Conservation (phyloP, 2,797 vertebrate species). For the Otolemur crassicaudatus region DNA sequence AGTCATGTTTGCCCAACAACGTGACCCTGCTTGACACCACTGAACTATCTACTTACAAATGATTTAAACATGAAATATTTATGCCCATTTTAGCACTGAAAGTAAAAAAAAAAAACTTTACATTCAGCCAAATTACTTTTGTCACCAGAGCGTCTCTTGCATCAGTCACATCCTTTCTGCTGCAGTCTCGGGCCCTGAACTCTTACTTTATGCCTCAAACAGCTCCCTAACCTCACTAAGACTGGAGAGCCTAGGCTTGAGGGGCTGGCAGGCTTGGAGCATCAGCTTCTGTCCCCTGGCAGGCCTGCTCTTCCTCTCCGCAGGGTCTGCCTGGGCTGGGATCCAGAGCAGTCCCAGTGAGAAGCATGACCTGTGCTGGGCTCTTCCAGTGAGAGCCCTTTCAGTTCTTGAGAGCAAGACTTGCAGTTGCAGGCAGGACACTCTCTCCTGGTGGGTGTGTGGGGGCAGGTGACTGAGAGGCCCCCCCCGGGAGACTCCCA, state of each 20-base stretch:
- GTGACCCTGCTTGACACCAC: background rate
- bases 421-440: fast-evolving
- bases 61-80: background rate
- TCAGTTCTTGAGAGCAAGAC: background rate
- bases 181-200: background rate
- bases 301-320: too few relatives aligned
- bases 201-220: background rate
- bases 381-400: background rate
- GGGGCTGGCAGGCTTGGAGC: background rate
- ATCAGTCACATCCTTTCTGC: background rate
- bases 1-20: background rate
- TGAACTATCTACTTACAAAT: background rate
- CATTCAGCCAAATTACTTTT: background rate
- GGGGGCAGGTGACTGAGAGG: background rate
- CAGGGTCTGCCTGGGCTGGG: background rate
- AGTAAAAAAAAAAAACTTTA: background rate
- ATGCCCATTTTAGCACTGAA: background rate
- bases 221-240: background rate
- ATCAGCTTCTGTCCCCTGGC: too few relatives aligned
- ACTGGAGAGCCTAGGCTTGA: background rate
- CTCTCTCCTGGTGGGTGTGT: background rate
- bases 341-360: background rate
- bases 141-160: background rate
- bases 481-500: too few relatives aligned
- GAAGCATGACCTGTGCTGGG: background rate